Conservation (phyloP, 2,797 vertebrate species). For the Macropodus opercularis region DNA sequence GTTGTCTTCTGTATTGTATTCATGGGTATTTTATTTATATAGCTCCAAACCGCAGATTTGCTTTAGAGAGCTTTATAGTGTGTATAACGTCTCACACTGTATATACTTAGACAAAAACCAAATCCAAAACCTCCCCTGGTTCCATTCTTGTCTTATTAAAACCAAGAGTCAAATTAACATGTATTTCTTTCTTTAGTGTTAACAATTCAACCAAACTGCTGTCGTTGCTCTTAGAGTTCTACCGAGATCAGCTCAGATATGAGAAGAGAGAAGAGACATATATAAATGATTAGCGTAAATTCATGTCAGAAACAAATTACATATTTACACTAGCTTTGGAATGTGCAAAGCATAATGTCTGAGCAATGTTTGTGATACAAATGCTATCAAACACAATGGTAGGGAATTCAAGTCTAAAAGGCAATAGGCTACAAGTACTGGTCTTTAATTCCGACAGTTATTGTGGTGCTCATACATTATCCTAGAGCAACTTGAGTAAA, state of each 20-base stretch:
- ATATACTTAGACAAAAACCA: not conserved
- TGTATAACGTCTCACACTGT: not conserved
- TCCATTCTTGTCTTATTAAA: not conserved
- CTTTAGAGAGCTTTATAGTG: not conserved
- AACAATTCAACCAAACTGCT: not conserved
- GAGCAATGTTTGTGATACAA: too few relatives aligned
- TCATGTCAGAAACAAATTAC: too few relatives aligned
- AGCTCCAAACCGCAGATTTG: not conserved
- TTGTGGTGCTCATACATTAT: not conserved
- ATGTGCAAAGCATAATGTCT: too few relatives aligned
- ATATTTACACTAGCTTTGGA: too few relatives aligned
- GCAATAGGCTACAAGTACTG: slow-evolving; percentile 4
- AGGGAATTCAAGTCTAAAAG: too few relatives aligned
- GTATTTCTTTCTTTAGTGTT: not conserved
- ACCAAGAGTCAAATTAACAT: not conserved
- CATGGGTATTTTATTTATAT: not conserved
- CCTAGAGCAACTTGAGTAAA: not conserved
- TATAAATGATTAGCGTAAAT: too few relatives aligned
- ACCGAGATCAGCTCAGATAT: too few relatives aligned
- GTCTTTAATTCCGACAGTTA: slow-evolving; percentile 12
- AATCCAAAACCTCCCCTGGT: not conserved
- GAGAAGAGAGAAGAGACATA: too few relatives aligned
- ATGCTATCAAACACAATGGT: too few relatives aligned
- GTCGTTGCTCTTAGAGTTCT: not conserved
- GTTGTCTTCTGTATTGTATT: not conserved